Evolutionary conservation across 2,113 vertebrate genomes (phyloP).

Genomic region (Crotalus helleri): DNA sequence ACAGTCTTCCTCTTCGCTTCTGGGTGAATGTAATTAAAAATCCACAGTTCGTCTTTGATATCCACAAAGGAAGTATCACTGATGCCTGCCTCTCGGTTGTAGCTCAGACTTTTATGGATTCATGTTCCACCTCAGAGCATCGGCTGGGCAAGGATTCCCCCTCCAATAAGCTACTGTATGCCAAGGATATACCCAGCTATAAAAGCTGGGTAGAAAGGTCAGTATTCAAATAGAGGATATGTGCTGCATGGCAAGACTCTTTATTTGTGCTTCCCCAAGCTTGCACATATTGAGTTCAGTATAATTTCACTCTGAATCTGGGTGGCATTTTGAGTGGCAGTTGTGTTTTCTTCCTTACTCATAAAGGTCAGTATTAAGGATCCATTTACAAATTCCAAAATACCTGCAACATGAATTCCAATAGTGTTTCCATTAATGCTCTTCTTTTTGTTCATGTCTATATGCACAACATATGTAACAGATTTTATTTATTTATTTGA

Average conservation of each 20-base stretch:
- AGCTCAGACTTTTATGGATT: slow-evolving; percentile 99
- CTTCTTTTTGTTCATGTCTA: too few species aligned
- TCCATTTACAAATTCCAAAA: not conserved
- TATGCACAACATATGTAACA: too few species aligned
- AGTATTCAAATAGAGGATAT: slow-evolving; percentile 11
- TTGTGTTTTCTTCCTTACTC: not conserved
- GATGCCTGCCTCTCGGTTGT: slow-evolving; percentile 96
- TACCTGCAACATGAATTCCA: not conserved
- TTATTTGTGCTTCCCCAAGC: not conserved
- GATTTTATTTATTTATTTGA: too few species aligned
- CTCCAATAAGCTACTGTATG: slow-evolving; percentile 96
- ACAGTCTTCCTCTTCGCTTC: slow-evolving; percentile 93
- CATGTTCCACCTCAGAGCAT: slow-evolving; percentile 96
- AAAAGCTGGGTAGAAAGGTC: slow-evolving; percentile 99
- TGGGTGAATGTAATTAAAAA: slow-evolving; percentile 99
- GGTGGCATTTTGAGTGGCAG: not conserved
- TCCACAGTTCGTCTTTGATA: slow-evolving; percentile 98
- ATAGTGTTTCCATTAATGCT: not conserved
- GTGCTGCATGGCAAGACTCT: not conserved
- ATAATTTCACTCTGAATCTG: not conserved
- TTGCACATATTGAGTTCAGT: not conserved
- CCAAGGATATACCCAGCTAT: slow-evolving; percentile 99
- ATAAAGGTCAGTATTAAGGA: not conserved
- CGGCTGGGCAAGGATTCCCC: slow-evolving; percentile 97
- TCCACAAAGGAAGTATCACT: slow-evolving; percentile 98